Evolutionary conservation across 2,888 invertebrate genomes (phyloP).

Genomic region (Allygus modestus): DNA sequence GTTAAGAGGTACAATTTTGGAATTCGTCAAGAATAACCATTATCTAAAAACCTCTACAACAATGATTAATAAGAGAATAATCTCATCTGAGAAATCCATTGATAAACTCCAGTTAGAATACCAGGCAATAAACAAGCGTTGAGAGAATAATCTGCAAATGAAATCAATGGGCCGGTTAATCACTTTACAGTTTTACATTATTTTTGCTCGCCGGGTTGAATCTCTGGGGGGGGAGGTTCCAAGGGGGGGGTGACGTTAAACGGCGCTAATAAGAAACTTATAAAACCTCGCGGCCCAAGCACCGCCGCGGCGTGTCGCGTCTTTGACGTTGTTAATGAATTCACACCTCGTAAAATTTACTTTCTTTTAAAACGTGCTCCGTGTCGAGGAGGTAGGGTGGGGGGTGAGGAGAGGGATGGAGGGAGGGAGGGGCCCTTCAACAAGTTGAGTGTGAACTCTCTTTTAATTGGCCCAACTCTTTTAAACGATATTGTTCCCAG

Average conservation of each 20-base stretch:
- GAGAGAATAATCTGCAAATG: conserved; percentile 37
- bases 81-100: background rate
- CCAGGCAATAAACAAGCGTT: conserved; percentile 22
- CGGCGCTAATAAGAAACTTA: conserved; percentile 57
- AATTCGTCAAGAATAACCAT: too few relatives aligned
- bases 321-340: conserved; percentile 60
- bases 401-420: background rate
- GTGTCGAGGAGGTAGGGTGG: too few relatives aligned
- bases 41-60: background rate
- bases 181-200: conserved; percentile 48
- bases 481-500: conserved; percentile 42
- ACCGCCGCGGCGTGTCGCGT: background rate
- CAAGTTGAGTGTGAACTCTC: conserved; percentile 49
- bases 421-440: background rate
- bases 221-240: background rate
- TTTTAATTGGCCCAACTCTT: conserved; percentile 49
- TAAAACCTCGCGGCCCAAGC: conserved; percentile 17
- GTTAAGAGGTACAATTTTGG: too few relatives aligned
- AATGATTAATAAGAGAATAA: background rate
- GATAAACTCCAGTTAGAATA: conserved; percentile 15
- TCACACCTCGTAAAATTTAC: conserved; percentile 62
- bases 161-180: conserved; percentile 52
- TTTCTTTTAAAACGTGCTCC: conserved; percentile 41
- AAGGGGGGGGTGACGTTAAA: conserved; percentile 15
- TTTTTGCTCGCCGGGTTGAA: conserved; percentile 22